Evolutionary conservation across 2,113 vertebrate genomes (phyloP).

Genomic region (Cavia porcellus): DNA sequence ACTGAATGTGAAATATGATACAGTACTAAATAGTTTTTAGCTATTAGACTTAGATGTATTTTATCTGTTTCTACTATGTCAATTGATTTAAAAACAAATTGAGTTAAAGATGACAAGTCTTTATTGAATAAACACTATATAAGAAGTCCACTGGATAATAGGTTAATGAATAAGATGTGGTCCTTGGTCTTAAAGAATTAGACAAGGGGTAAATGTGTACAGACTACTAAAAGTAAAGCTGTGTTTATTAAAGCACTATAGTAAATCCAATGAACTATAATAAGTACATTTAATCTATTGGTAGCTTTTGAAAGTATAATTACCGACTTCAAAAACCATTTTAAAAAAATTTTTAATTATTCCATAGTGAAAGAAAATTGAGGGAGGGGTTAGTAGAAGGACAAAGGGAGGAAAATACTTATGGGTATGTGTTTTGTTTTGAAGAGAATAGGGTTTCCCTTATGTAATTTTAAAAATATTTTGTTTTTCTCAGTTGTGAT

Average conservation of each 20-base stretch:
- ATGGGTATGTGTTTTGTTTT: neutral
- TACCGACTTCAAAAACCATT: constrained; percentile 10
- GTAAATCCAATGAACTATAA: neutral
- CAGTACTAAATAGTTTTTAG: neutral
- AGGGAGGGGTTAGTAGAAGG: neutral
- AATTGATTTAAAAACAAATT: constrained; percentile 13
- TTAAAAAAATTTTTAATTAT: constrained; percentile 55
- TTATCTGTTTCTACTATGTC: constrained; percentile 49
- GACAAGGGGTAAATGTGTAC: neutral
- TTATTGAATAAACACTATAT: constrained; percentile 5
- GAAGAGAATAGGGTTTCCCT: constrained; percentile 7
- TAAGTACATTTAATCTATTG: neutral
- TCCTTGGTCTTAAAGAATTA: neutral
- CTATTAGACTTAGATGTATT: neutral
- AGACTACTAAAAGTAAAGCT: constrained; percentile 52
- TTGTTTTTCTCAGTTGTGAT: constrained; percentile 35
- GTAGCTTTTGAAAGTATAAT: neutral
- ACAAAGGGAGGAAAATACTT: constrained; percentile 54
- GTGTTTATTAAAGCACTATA: constrained; percentile 20
- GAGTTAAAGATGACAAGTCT: neutral
- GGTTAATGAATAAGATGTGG: no score
- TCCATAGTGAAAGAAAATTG: constrained; percentile 45
- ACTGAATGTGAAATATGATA: neutral
- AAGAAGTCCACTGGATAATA: neutral
- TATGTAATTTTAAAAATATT: constrained; percentile 29